Conservation (phyloP, 92 coral and sea anemone genomes). For the Porites rus region DNA sequence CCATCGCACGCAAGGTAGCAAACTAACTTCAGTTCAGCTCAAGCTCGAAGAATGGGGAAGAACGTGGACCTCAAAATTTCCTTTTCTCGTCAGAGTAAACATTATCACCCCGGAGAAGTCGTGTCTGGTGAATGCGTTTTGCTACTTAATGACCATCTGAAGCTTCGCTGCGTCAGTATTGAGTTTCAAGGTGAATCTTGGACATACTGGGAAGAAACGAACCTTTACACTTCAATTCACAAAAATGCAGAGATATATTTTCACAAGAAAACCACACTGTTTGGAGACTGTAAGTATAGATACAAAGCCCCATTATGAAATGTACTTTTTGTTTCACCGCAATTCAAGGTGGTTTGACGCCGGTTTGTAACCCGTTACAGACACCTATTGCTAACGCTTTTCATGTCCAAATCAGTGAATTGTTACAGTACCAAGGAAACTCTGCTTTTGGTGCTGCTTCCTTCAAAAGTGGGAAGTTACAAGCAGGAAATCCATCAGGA, state of each 20-base stretch:
- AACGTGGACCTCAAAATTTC: conserved; percentile 54
- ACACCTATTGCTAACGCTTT: too few species aligned
- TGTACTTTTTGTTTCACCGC: too few species aligned
- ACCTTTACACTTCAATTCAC: conserved; percentile 77
- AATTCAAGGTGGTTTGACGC: too few species aligned
- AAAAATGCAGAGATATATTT: conserved; percentile 86
- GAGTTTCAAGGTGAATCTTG: conserved; percentile 90
- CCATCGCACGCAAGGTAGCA: background rate
- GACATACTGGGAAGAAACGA: conserved; percentile 87
- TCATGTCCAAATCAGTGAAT: too few species aligned
- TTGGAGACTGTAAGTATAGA: conserved; percentile 77
- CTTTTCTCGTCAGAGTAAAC: conserved; percentile 60
- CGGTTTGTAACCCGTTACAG: too few species aligned
- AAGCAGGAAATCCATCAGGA: too few species aligned
- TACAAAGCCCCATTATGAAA: too few species aligned
- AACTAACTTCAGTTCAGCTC: background rate
- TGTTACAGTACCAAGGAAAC: too few species aligned
- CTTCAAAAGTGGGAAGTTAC: too few species aligned
- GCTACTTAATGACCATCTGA: conserved; percentile 68
- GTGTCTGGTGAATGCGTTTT: conserved; percentile 84
- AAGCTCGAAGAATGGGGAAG: conserved; percentile 65
- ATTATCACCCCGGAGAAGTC: conserved; percentile 84
- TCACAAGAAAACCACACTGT: conserved; percentile 79
- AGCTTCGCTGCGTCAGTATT: conserved; percentile 77
- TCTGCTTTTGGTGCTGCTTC: too few species aligned